Evolutionary conservation across 2,113 vertebrate genomes (phyloP), one percentile per base, ranked within the genome.

Genomic region (Lepus europaeus): DNA sequence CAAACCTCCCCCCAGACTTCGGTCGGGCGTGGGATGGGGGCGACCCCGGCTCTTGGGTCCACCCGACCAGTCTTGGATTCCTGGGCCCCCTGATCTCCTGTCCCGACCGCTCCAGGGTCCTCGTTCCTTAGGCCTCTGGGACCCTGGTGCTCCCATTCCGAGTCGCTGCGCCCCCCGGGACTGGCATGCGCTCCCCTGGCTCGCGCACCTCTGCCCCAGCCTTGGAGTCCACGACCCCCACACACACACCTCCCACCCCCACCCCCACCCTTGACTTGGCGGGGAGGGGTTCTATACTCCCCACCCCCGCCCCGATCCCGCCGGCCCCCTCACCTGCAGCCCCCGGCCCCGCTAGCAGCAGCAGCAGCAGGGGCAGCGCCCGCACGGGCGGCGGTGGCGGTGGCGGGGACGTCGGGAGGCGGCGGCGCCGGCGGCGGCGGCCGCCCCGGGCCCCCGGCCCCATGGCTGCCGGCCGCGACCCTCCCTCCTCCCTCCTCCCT

Each of bases 261-360:
- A 9, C 56, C 56, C 17, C 76, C 36, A 9, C 23, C 17, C 69
- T 77, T 72, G 66, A 14, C 64, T 23, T 59, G 4, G 14, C 56
- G 14, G 56, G 56, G 56, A 59, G n/a, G 39, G 31, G 12, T 27
- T 31, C 76, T 56, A 13, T n/a, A 61, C 7, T 10, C 66, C 23
- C 87, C 16, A 25, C 51, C 22, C 27, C 4, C 56, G 19, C 29
- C 59, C 79, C n/a, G 6, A n/a, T 33, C 56, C 93, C n/a, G 39
- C 87, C 63, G 85, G 27, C 94, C 79, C 93, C 90, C 95, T 95
- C 95, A 97, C 97, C 97, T 97, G 97, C 97, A 97, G 96, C 97
- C 84, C 96, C 97, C 16, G 94, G 89, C 81, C 96, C 96, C 81
- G 95, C 94, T 20, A 95, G 84, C 59, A 90, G 95, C 95, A 97